Percentiles rank a stretch among this genome's conserved stretches.
phyloP scores from a whole-genome alignment of 2,797 vertebrate species.

The Melanotaenia boesemani region DNA sequence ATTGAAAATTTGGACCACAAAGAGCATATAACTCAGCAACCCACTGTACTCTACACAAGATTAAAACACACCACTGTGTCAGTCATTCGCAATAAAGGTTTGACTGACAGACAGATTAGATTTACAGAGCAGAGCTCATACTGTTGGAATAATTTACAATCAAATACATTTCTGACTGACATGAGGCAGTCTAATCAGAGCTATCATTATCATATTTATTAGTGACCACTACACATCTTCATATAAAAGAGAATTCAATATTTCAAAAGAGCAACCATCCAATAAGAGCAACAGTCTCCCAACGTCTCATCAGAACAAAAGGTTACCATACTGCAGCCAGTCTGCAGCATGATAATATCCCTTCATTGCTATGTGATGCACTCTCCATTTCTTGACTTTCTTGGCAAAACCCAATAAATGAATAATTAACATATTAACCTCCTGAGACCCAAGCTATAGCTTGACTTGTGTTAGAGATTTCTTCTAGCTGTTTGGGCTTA shows the following conservation, averaged over 20 bases:
- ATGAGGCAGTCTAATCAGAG: slow-evolving; percentile 39
- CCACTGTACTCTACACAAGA: slow-evolving; percentile 4
- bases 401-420: slow-evolving; percentile 36
- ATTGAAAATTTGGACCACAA: slow-evolving; percentile 29
- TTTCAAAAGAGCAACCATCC: slow-evolving; percentile 36
- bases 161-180: slow-evolving; percentile 43
- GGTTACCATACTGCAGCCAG: slow-evolving; percentile 31
- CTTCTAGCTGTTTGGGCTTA: no score
- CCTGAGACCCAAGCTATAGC: no score
- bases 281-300: slow-evolving; percentile 30
- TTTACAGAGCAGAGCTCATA: slow-evolving; percentile 5
- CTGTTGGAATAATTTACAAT: slow-evolving; percentile 20
- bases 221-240: slow-evolving; percentile 23
- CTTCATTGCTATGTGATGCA: slow-evolving; percentile 11
- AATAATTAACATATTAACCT: slow-evolving; percentile 11
- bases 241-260: slow-evolving; percentile 18
- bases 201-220: slow-evolving; percentile 56
- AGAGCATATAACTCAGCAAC: slow-evolving; percentile 31
- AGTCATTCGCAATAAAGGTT: neutral
- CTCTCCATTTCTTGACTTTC: slow-evolving; percentile 40
- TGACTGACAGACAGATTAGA: slow-evolving; percentile 21
- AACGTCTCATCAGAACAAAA: slow-evolving; percentile 33
- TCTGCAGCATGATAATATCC: slow-evolving; percentile 36
- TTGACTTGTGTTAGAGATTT: no score
- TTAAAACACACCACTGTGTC: slow-evolving; percentile 17